Base-by-base conservation (phyloP, 1,140 invertebrate genomes). In the Lepidotrigona ventralis region DNA sequence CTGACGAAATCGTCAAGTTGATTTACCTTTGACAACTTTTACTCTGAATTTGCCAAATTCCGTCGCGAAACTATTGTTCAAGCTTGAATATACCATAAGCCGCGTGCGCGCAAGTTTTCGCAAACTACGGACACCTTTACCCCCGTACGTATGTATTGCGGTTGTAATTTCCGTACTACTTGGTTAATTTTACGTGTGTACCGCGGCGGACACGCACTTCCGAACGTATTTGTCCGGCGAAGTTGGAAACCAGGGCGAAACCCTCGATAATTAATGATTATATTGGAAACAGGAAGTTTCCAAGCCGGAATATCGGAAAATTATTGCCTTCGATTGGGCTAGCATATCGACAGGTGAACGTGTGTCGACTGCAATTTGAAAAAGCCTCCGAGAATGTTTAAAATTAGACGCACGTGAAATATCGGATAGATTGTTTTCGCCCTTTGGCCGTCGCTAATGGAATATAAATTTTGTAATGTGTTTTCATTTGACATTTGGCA, bases 261-360 rank as follows among this genome's bases (percentile, higher is more conserved):
- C 79, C 51, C 84, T 69, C 76, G 87, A 83, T 89, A 88, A 88
- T 89, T 89, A 89, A 89, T 86, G 85, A 60, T 84, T 63, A 85
- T 89, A 84, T 74, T 81, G 84, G 88, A 84, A 89, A 88, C 88
- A 89, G 86, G 81, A 89, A 89, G 87, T 89, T 81, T 84, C 66
- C 66, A 81, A 64, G 39, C 39, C 81, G 26, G 56, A 85, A 76
- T 84, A 88, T 89, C 84, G 77, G 85, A 79, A 80, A 89, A 89
- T 88, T 88, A 88, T 86, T 89, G 76, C 66, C 66, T 60, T 60
- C 56, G 64, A 83, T 74, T 84, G 81, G 87, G 78, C 79, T 84
- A 81, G 69, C 77, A 79, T 78, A 85, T 76, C 60, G 64, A 53
- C 64, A 33, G 51, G 56, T 17, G 77, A 21, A 79, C 78, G 86